phyloP scores from a whole-genome alignment of 64 coral and sea anemone genomes.

The Astreopora myriophthalma region DNA sequence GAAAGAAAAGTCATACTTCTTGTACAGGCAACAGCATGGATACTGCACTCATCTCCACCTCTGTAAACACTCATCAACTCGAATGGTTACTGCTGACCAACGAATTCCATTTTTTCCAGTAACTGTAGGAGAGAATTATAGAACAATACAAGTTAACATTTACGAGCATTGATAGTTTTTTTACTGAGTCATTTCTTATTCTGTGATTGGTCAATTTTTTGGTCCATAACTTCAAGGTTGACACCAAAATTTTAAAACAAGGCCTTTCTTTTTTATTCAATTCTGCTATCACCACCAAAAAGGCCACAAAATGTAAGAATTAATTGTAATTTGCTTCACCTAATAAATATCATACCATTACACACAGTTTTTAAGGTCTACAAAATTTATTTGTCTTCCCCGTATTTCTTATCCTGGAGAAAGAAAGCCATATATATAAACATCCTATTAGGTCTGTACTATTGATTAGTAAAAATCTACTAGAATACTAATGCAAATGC shows the following conservation, averaged over 20 bases:
- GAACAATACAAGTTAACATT: not conserved
- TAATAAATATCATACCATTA: not conserved
- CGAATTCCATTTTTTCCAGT: not conserved
- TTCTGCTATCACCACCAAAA: not conserved
- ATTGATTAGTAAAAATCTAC: too few species aligned
- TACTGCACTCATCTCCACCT: too few species aligned
- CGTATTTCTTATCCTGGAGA: too few species aligned
- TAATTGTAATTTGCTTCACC: not conserved
- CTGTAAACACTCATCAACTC: not conserved
- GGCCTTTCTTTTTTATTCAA: not conserved
- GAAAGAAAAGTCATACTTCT: not conserved
- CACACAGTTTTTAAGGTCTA: not conserved
- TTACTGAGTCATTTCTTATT: conserved; percentile 8
- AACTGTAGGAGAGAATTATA: not conserved
- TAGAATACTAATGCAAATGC: too few species aligned
- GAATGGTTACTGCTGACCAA: not conserved
- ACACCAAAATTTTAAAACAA: not conserved
- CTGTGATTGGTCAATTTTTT: not conserved
- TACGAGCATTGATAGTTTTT: not conserved
- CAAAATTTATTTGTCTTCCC: too few species aligned
- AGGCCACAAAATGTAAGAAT: too few species aligned
- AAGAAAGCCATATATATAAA: too few species aligned
- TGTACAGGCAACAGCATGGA: not conserved
- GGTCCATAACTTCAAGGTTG: not conserved
- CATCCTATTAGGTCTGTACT: too few species aligned